Conservation (phyloP, 2,113 vertebrate genomes). For the Puntigrus tetrazona region DNA sequence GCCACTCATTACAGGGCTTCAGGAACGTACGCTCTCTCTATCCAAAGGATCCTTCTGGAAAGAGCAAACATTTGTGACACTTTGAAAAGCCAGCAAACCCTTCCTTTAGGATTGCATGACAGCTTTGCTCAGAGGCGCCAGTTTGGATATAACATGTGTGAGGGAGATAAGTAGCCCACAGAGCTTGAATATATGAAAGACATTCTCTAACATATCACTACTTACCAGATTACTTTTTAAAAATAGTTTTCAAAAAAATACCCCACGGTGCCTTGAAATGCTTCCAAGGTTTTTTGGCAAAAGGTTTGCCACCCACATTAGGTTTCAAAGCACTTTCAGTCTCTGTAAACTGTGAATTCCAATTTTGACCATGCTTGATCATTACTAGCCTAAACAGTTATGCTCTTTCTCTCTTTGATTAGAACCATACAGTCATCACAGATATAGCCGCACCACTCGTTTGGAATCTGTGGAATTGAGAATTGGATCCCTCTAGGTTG, state of each 20-base stretch:
- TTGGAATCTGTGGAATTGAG: constrained; percentile 19
- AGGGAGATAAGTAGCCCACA: constrained; percentile 22
- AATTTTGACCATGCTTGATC: constrained; percentile 22
- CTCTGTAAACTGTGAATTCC: constrained; percentile 12
- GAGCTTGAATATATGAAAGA: constrained; percentile 11
- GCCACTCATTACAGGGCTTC: not conserved
- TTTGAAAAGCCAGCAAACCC: constrained; percentile 10
- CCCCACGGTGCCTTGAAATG: constrained; percentile 14
- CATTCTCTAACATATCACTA: constrained; percentile 28
- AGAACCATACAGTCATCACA: not conserved
- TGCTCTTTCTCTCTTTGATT: not conserved
- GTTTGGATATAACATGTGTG: constrained; percentile 33
- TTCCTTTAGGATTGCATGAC: constrained; percentile 28
- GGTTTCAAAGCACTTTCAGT: constrained; percentile 14
- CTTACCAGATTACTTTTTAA: constrained; percentile 30
- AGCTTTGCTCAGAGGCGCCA: constrained; percentile 9
- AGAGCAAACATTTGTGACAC: constrained; percentile 40
- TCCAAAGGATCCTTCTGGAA: constrained; percentile 18
- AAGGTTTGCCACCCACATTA: constrained; percentile 23
- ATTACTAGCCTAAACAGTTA: constrained; percentile 4
- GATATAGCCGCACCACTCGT: not conserved
- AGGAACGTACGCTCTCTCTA: not conserved
- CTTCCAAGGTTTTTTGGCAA: constrained; percentile 24
- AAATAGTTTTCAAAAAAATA: constrained; percentile 32
- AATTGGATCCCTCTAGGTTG: constrained; percentile 12